phyloP scores from a whole-genome alignment of 2,888 invertebrate genomes.

The Gnatocerus cornutus region DNA sequence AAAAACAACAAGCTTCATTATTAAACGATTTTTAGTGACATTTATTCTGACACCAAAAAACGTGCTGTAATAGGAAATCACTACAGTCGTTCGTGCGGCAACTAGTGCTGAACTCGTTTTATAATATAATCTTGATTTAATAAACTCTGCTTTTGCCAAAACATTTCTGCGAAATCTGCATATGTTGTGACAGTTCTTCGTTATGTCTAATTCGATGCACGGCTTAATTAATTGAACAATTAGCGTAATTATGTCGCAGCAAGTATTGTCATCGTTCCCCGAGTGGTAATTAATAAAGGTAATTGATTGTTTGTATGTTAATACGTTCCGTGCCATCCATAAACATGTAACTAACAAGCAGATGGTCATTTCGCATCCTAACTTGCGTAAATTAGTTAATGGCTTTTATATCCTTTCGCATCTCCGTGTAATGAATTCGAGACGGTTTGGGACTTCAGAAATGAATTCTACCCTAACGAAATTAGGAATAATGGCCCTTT shows the following conservation, averaged over 20 bases:
- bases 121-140: too few relatives aligned
- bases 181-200: too few relatives aligned
- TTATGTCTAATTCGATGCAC: too few relatives aligned
- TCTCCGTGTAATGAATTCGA: slow-evolving; percentile 19
- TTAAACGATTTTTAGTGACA: too few relatives aligned
- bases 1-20: too few relatives aligned
- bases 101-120: too few relatives aligned
- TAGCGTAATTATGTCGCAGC: slow-evolving; percentile 1
- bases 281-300: slow-evolving; percentile 19
- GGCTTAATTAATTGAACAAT: too few relatives aligned
- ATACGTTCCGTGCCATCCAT: slow-evolving; percentile 5
- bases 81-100: too few relatives aligned
- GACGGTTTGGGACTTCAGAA: slow-evolving; percentile 11
- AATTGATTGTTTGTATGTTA: slow-evolving; percentile 31
- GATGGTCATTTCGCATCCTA: slow-evolving; percentile 16
- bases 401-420: slow-evolving; percentile 12
- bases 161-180: too few relatives aligned
- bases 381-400: slow-evolving; percentile 26
- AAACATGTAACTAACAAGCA: slow-evolving; percentile 24
- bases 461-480: slow-evolving; percentile 6
- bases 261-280: slow-evolving; percentile 18
- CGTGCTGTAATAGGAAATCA: too few relatives aligned
- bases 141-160: too few relatives aligned
- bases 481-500: slow-evolving; percentile 8
- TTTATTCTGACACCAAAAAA: too few relatives aligned